Evolutionary conservation across 2,888 invertebrate genomes (phyloP).

Genomic region (Troilus luridus): DNA sequence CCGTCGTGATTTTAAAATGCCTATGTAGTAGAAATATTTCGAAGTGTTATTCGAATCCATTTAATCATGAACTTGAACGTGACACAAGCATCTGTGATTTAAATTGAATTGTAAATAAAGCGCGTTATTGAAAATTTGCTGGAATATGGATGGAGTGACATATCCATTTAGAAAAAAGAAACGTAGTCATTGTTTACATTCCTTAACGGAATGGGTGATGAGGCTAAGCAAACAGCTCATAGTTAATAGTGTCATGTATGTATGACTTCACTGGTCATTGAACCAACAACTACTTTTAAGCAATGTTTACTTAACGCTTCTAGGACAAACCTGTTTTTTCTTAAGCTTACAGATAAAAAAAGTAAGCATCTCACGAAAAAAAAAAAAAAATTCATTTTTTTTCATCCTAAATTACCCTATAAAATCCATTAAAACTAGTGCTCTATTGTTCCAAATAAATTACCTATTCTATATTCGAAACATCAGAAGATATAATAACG

Average conservation of each 20-base stretch:
- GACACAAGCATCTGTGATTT: neutral
- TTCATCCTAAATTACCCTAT: too few relatives aligned
- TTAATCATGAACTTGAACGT: neutral
- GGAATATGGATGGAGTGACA: neutral
- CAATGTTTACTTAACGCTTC: neutral
- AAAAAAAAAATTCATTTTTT: too few relatives aligned
- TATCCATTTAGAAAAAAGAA: neutral
- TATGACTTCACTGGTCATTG: neutral
- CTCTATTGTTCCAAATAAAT: too few relatives aligned
- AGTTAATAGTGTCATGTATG: neutral
- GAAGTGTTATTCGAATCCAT: neutral
- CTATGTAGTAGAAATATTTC: neutral
- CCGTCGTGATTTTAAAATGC: too few relatives aligned
- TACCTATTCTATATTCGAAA: too few relatives aligned
- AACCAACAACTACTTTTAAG: neutral
- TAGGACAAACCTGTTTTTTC: neutral
- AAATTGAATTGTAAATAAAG: neutral
- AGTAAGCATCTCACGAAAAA: too few relatives aligned
- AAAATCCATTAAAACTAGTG: too few relatives aligned
- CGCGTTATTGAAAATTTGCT: neutral
- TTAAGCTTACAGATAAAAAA: too few relatives aligned
- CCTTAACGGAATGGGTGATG: neutral
- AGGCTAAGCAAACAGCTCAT: neutral
- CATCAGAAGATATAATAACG: too few relatives aligned
- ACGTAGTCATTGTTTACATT: neutral